phyloP scores from a whole-genome alignment of 2,113 vertebrate species.

The Psittacara wagleri region DNA sequence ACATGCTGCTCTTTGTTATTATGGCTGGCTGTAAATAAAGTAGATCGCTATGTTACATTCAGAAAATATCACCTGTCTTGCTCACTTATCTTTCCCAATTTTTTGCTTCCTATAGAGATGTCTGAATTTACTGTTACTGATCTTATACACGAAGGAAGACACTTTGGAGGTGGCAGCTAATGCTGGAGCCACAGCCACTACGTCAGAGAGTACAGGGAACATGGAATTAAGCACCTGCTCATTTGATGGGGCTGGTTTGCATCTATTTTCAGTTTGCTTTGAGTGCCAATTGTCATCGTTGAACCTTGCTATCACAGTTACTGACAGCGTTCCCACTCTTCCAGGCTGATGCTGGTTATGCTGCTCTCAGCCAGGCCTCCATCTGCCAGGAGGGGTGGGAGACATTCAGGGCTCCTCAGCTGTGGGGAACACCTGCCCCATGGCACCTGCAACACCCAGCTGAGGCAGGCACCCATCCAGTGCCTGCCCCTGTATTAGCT shows the following conservation, averaged over 20 bases:
- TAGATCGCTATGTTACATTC: not conserved
- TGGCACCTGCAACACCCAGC: fast-evolving
- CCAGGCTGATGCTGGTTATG: not conserved
- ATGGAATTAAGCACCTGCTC: not conserved
- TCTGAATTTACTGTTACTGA: not conserved
- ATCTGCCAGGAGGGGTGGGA: not conserved
- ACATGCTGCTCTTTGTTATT: not conserved
- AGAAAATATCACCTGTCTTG: conserved; percentile 9
- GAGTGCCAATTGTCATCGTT: not conserved
- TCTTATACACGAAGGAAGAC: not conserved
- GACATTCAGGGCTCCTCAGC: not conserved
- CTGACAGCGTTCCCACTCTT: not conserved
- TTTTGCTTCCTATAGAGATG: not conserved
- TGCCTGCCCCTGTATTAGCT: not conserved
- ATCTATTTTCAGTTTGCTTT: not conserved
- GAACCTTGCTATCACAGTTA: not conserved
- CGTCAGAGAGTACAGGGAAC: not conserved
- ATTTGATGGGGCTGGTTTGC: not conserved
- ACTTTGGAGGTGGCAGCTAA: not conserved
- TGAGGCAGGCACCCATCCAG: not conserved
- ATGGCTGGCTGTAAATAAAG: conserved; percentile 20
- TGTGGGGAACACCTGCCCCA: not conserved
- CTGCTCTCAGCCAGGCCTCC: not conserved
- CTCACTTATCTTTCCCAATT: not conserved
- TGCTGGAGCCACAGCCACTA: not conserved